Evolutionary conservation across 2,888 invertebrate species (phyloP).

Genomic region (Micropterix aruncella): DNA sequence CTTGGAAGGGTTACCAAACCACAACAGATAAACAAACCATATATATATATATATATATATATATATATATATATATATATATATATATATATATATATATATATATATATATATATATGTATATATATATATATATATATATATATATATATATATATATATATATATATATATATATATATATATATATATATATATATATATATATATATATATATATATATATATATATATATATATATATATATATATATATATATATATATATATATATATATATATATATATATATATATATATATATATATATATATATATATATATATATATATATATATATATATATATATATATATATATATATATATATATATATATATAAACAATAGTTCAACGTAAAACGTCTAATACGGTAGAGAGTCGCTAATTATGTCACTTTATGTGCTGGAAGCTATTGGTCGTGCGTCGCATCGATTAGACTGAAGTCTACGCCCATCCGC

Average conservation of each 20-base stretch:
- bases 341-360: not conserved
- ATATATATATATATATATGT: not conserved
- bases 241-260: not conserved
- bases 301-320: not conserved
- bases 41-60: not conserved
- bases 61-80: not conserved
- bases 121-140: constrained; percentile 1
- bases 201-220: not conserved
- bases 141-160: not conserved
- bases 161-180: not conserved
- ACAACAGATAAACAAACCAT: too few relatives aligned
- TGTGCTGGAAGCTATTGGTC: too few relatives aligned
- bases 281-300: not conserved
- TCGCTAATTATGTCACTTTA: too few relatives aligned
- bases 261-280: not conserved
- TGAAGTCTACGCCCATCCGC: too few relatives aligned
- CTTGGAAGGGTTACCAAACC: too few relatives aligned
- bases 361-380: not conserved
- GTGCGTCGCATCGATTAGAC: too few relatives aligned
- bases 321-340: not conserved
- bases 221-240: not conserved
- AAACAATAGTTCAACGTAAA: too few relatives aligned
- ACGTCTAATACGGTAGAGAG: too few relatives aligned
- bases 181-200: not conserved
- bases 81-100: not conserved